These are phyloP conservation scores for Leucophora obtusa DNA, from an alignment of 2,888 invertebrate species.

Conservation along the genomic window DNA sequence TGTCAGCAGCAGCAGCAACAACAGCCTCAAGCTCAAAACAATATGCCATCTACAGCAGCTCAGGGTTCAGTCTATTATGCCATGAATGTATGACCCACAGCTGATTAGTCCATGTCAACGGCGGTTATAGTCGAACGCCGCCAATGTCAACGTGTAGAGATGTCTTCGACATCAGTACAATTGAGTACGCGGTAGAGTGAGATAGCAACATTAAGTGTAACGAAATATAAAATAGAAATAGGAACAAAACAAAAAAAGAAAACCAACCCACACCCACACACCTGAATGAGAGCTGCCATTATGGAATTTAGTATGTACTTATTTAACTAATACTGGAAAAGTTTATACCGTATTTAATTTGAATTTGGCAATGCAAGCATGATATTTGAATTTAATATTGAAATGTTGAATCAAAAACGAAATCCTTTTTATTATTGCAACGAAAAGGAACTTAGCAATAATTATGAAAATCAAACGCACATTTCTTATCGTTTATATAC, in stretches of 20 bases:
- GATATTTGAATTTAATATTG: constrained; percentile 6
- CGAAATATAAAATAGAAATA: neutral
- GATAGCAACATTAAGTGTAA: constrained; percentile 45
- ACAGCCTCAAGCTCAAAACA: constrained; percentile 64
- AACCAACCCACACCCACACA: constrained; percentile 20
- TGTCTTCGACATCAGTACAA: constrained; percentile 76
- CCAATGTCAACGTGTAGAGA: constrained; percentile 76
- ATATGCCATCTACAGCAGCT: constrained; percentile 65
- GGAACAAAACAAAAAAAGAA: constrained; percentile 1
- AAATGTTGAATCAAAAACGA: constrained; percentile 11
- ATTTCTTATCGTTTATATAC: constrained; percentile 16
- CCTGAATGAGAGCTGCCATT: constrained; percentile 57
- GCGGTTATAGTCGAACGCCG: constrained; percentile 76
- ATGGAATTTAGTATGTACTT: constrained; percentile 50
- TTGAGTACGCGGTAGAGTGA: constrained; percentile 69
- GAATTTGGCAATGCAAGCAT: constrained; percentile 20
- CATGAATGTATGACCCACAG: constrained; percentile 90
- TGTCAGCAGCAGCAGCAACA: constrained; percentile 67
- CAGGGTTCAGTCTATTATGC: constrained; percentile 86
- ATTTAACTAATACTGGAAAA: constrained; percentile 44
- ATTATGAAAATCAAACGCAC: constrained; percentile 31
- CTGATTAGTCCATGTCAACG: constrained; percentile 77
- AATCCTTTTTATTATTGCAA: neutral
- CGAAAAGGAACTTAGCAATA: neutral
- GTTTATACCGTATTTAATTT: constrained; percentile 20